Evolutionary conservation across 2,888 invertebrate genomes (phyloP).

Genomic region (Hyles lineata): DNA sequence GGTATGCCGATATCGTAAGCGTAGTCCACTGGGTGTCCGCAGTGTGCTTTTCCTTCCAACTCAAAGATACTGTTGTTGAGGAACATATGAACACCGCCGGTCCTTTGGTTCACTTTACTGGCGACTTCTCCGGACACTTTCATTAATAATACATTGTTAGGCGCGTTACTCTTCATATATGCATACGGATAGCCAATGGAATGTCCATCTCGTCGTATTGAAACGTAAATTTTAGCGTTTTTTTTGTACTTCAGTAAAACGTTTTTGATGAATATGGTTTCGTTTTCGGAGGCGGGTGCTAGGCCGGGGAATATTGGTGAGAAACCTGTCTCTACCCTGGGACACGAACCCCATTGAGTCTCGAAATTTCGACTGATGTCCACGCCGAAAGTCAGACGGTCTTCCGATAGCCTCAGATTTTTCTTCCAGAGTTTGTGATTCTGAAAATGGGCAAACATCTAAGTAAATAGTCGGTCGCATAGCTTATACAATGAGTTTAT

Average conservation of each 20-base stretch:
- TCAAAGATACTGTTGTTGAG: conserved; percentile 61
- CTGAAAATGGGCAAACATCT: conserved; percentile 35
- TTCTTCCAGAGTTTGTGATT: conserved; percentile 64
- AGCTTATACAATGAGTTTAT: not conserved
- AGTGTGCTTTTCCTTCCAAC: conserved; percentile 58
- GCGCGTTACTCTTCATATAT: conserved; percentile 55
- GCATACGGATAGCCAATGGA: conserved; percentile 87
- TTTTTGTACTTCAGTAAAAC: conserved; percentile 78
- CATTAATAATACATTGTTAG: conserved; percentile 38
- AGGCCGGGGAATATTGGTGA: conserved; percentile 83
- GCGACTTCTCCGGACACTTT: conserved; percentile 60
- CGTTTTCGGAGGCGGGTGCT: conserved; percentile 86
- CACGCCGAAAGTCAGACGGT: conserved; percentile 59
- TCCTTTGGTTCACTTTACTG: conserved; percentile 64
- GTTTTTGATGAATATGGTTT: conserved; percentile 85
- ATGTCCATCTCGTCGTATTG: conserved; percentile 89
- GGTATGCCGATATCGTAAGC: conserved; percentile 56
- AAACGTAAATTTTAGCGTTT: conserved; percentile 86
- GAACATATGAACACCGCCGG: conserved; percentile 61
- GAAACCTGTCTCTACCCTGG: conserved; percentile 48
- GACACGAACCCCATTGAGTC: conserved; percentile 61
- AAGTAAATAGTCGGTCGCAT: not conserved
- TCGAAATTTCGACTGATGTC: conserved; percentile 75
- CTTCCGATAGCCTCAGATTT: conserved; percentile 54
- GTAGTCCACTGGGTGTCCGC: conserved; percentile 76